Conservation (phyloP, 2,113 vertebrate genomes). For the Ptilorrhoa leucosticta region DNA sequence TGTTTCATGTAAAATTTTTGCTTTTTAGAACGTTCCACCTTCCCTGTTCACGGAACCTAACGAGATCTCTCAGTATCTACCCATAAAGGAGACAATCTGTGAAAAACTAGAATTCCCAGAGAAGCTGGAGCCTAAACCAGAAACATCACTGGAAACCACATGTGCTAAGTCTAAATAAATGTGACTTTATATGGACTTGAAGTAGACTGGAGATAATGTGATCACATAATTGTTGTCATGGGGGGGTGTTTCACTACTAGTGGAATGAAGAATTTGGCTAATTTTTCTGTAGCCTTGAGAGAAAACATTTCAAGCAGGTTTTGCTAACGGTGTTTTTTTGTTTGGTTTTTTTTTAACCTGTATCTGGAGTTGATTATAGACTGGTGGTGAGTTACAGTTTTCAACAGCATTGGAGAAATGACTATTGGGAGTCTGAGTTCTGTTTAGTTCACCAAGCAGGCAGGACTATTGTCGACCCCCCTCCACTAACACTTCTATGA, state of each 20-base stretch:
- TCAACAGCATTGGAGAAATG: neutral
- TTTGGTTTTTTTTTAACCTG: neutral
- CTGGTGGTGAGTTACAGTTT: neutral
- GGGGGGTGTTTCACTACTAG: conserved; percentile 10
- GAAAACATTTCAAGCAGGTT: conserved; percentile 54
- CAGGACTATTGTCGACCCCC: neutral
- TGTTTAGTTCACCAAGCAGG: neutral
- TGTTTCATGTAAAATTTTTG: neutral
- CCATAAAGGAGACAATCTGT: conserved; percentile 83
- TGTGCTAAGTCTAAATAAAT: conserved; percentile 58
- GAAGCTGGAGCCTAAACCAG: conserved; percentile 38
- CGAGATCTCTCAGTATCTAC: conserved; percentile 89
- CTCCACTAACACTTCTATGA: neutral
- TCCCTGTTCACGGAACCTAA: conserved; percentile 93
- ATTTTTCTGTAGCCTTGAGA: conserved; percentile 69
- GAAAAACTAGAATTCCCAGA: conserved; percentile 90
- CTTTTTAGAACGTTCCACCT: conserved; percentile 81
- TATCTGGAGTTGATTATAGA: conserved; percentile 15
- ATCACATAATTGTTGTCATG: neutral
- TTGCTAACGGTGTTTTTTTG: neutral
- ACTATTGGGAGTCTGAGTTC: neutral
- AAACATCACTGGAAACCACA: conserved; percentile 21
- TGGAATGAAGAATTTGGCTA: conserved; percentile 62
- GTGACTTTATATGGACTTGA: conserved; percentile 1
- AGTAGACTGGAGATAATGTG: conserved; percentile 20